phyloP scores from a whole-genome alignment of 2,888 invertebrate species.

The Noctua comes region DNA sequence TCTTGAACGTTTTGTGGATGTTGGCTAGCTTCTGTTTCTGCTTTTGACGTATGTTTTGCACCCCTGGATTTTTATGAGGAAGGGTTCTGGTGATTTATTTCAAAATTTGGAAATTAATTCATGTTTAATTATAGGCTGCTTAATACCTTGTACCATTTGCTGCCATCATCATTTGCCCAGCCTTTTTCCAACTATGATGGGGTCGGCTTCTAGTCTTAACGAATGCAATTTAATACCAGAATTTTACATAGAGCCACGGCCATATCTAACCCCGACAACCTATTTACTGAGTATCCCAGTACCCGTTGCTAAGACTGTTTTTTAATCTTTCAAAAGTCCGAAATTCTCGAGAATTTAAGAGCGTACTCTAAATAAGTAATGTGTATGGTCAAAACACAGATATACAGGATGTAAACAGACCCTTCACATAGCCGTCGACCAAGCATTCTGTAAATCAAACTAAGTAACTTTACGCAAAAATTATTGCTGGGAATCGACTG shows the following conservation, averaged over 20 bases:
- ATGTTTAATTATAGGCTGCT: neutral
- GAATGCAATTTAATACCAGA: neutral
- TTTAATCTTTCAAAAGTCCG: neutral
- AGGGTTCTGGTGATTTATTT: constrained; percentile 10
- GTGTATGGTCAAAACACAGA: neutral
- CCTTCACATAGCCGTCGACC: too few species aligned
- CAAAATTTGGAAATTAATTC: neutral
- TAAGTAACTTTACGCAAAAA: too few species aligned
- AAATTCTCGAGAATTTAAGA: neutral
- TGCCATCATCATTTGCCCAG: neutral
- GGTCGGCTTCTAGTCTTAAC: neutral
- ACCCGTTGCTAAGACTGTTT: neutral
- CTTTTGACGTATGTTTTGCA: constrained; percentile 18
- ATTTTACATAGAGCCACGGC: neutral
- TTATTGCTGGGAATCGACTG: too few species aligned
- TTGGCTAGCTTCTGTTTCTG: constrained; percentile 46
- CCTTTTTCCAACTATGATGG: neutral
- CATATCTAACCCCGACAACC: neutral
- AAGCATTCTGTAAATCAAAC: too few species aligned
- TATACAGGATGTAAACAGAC: too few species aligned
- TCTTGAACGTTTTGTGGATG: constrained; percentile 52
- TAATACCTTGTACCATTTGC: neutral
- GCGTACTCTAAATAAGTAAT: neutral
- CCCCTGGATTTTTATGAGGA: neutral
- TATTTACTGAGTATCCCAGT: neutral